Base-by-base conservation (phyloP, 1,140 invertebrate genomes). In the Drosophila navojoa region DNA sequence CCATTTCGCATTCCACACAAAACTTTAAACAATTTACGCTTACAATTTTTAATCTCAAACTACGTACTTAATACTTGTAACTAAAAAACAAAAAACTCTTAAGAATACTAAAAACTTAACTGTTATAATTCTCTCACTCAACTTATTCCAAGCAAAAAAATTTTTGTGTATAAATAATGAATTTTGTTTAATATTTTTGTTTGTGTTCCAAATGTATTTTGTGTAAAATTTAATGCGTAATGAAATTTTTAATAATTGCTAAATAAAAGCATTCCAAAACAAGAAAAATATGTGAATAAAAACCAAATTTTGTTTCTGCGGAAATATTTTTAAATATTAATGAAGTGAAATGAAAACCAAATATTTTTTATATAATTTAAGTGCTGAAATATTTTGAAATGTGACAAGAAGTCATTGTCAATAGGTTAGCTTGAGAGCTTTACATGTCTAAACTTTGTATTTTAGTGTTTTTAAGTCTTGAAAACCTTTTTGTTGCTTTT, bases 211-310 rank as follows among this genome's bases (percentile, higher is more conserved):
- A 45, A 45, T 7, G 32, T 32, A 10, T 49, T 29, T 35, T 73
- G 58, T 73, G 50, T 77, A 79, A 59, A 69, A 49, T 75, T 38
- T 57, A 66, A 49, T 16, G 9, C 7, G 42, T 77, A 64, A 76
- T 22, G 35, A 57, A 66, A 50, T 74, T 61, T 68, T 68, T 49
- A 77, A 68, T 22, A 57, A 71, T 71, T 62, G 50, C 69, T 71
- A 54, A 81, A 82, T 75, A 81, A 79, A 81, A 53, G 38, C 77
- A 81, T 76, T 81, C 75, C 44, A 58, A 59, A 53, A 29, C 19
- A 58, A 58, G 13, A 5, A 57, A 61, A 5, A 40, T 40, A 38
- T 32, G 7, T 35, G 7, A 35, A 35, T 5, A 3, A 29, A 29
- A 29, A 0, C 27, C 4, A 29, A 29, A 29, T 5, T 4, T 5